Conservation (phyloP, 1,140 invertebrate genomes). For the Campodea augens region DNA sequence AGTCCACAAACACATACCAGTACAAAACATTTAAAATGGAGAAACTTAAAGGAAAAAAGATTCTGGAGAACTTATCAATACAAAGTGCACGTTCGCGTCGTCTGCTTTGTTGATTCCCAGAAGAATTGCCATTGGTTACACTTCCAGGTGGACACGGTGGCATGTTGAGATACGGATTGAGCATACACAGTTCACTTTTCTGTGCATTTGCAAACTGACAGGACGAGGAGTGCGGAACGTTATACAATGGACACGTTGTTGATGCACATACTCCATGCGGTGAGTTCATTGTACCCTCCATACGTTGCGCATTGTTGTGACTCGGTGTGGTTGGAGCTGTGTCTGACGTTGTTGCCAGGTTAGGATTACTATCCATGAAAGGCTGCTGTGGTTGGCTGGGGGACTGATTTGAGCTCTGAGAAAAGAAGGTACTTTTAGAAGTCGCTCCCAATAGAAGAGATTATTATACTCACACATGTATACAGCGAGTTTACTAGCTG, state of each 20-base stretch:
- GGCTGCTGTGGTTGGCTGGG: no score
- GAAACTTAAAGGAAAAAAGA: constrained; percentile 73
- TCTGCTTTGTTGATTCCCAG: constrained; percentile 33
- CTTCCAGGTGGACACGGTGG: constrained; percentile 24
- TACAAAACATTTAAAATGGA: constrained; percentile 66
- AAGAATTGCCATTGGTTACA: constrained; percentile 12
- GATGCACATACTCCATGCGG: no score
- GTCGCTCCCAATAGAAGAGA: no score
- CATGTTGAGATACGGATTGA: constrained; percentile 13
- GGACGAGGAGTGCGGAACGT: not conserved
- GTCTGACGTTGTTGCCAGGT: no score
- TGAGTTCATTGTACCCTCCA: no score
- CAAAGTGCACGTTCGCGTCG: constrained; percentile 42
- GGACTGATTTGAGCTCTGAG: no score
- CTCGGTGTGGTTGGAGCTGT: no score
- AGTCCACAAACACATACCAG: constrained; percentile 73
- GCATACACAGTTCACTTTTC: not conserved
- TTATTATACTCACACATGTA: no score
- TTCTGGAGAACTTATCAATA: constrained; percentile 64
- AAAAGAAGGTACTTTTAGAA: no score
- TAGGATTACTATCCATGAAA: no score
- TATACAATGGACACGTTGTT: not conserved
- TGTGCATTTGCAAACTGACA: not conserved
- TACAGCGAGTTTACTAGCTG: no score
- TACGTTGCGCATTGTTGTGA: no score